phyloP scores from a whole-genome alignment of 2,113 vertebrate species.

The Phodopus roborovskii region DNA sequence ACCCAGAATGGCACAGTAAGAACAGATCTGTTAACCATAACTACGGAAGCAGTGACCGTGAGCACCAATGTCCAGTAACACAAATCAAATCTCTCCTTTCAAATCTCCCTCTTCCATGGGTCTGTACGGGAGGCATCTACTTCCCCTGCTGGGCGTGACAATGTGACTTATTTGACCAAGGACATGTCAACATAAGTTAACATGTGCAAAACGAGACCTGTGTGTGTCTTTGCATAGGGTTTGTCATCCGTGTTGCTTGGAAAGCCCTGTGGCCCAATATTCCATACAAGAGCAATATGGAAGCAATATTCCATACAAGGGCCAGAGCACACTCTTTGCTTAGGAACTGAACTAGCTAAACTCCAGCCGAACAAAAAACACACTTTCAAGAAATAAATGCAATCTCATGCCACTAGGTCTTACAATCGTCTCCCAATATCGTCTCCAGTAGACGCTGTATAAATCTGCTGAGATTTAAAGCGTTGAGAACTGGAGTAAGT shows the following conservation, averaged over 20 bases:
- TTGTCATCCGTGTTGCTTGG: neutral
- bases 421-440: too few species aligned
- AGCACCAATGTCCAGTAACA: conserved; percentile 31
- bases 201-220: neutral
- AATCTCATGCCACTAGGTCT: neutral
- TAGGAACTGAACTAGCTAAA: neutral
- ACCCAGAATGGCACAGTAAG: too few species aligned
- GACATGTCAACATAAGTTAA: neutral
- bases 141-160: neutral
- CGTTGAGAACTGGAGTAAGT: neutral
- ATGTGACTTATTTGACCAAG: neutral
- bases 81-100: neutral
- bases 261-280: neutral
- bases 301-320: neutral
- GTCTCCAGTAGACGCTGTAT: neutral
- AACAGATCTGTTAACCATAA: neutral
- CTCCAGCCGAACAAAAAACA: neutral
- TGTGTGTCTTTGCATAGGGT: too few species aligned
- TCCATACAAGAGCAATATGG: too few species aligned
- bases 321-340: neutral
- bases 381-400: neutral
- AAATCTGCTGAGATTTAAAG: neutral
- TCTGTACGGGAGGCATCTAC: neutral
- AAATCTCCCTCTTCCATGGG: neutral
- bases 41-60: neutral